Evolutionary conservation across 2,888 invertebrate genomes (phyloP).

Genomic region (Coelopa pilipes): DNA sequence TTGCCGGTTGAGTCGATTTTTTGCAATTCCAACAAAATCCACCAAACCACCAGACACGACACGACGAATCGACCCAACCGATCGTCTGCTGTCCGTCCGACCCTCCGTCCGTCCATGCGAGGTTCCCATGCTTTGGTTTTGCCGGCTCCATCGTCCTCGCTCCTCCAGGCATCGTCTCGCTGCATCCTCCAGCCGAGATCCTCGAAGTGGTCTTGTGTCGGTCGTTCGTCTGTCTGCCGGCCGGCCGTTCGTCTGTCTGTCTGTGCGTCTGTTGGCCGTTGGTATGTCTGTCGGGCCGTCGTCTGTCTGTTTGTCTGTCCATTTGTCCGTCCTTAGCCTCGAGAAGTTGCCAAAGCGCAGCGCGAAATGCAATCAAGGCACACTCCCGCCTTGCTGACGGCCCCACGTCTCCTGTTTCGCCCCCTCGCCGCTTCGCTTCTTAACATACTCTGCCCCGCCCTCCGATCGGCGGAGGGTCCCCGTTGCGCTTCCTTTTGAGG

Average conservation of each 20-base stretch:
- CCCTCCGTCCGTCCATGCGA: slow-evolving; percentile 15
- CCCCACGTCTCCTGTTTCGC: not conserved
- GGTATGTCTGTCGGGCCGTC: too few species aligned
- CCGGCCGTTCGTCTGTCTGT: too few species aligned
- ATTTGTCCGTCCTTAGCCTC: not conserved
- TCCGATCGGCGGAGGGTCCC: not conserved
- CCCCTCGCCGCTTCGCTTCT: too few species aligned
- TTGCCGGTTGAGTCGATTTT: slow-evolving; percentile 24
- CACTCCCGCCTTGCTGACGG: slow-evolving; percentile 25
- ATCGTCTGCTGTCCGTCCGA: not conserved
- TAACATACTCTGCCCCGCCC: too few species aligned
- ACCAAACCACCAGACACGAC: slow-evolving; percentile 27
- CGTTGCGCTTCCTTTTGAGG: slow-evolving; percentile 27
- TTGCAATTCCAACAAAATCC: slow-evolving; percentile 35
- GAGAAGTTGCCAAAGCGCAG: slow-evolving; percentile 19
- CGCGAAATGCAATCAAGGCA: slow-evolving; percentile 36
- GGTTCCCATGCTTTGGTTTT: slow-evolving; percentile 37
- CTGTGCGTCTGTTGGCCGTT: too few species aligned
- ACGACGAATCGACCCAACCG: not conserved
- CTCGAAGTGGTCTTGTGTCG: too few species aligned
- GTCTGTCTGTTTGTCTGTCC: too few species aligned
- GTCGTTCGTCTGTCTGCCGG: too few species aligned
- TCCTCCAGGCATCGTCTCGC: not conserved
- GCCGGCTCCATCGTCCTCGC: not conserved
- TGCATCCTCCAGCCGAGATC: too few species aligned